Base-by-base conservation (phyloP, 2,888 invertebrate species). In the Campoplex nolae region DNA sequence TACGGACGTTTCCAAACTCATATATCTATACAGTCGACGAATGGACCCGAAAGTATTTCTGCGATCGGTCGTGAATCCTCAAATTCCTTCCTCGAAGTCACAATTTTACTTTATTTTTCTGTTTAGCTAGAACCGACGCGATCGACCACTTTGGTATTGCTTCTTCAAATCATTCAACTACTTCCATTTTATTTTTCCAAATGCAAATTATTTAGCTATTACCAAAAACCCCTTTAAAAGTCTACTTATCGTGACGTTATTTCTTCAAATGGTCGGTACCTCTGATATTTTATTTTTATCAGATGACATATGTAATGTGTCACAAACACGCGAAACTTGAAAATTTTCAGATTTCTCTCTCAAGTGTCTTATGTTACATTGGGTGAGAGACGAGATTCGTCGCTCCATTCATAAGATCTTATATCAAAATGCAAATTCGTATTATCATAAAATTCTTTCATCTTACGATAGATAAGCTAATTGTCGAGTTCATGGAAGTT, bases 1-100 rank as follows among this genome's bases (percentile, higher is more conserved):
- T 42, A 42, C 58, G 58, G 51, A 76, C 65, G 23, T 86, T 86
- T 80, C 83, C 32, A 73, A 83, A 75, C 83, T 80, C 48, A 45
- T 45, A 68, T 56, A 58, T 56, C 42, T 9, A 67, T 32, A 42
- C 9, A 9, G 42, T 45, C 8, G 45, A 45, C 16, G 54, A 56
- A 45, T 28, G 54, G 16, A 56, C 54, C 54, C 16, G 8, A 54
- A 65, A 71, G 76, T 65, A 78, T 67, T 84, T 84, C 45, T 56
- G 65, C 83, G 73, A 77, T 77, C 77, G 77, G 28, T 62, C 70
- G 42, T 51, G 83, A 51, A 77, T 83, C 77, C 51, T 73, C 77
- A 77, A 83, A 83, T 83, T 83, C 83, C 77, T 71, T 65, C 51
- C 62, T n/a, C 48, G 71, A 73, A 51, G 51, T 71, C 38, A 28